Conservation (phyloP, 2,113 vertebrate species). For the Zosterops pallidus region DNA sequence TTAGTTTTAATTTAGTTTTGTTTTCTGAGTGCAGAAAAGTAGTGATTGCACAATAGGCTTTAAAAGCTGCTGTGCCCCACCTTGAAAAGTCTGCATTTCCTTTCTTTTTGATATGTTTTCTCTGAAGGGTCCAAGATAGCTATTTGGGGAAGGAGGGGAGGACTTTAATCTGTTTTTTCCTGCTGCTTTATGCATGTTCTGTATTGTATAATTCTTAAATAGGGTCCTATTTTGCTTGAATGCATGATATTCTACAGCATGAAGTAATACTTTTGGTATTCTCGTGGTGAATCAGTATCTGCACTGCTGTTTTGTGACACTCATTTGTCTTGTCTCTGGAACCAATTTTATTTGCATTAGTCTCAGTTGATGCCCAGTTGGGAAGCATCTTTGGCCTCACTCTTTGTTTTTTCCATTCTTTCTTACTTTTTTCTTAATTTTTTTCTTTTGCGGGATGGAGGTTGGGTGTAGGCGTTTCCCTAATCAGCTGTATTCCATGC, state of each 20-base stretch:
- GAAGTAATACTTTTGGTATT: conserved; percentile 18
- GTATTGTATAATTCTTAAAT: not conserved
- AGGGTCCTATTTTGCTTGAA: not conserved
- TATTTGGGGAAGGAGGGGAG: not conserved
- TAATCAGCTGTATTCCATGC: conserved; percentile 71
- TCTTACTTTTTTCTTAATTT: not conserved
- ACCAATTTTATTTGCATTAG: not conserved
- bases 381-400: conserved; percentile 14
- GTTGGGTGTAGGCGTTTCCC: conserved; percentile 62
- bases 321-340: not conserved
- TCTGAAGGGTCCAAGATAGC: not conserved
- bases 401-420: conserved; percentile 3
- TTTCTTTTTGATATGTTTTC: not conserved
- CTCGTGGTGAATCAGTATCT: not conserved
- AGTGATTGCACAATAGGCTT: not conserved
- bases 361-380: conserved; percentile 5
- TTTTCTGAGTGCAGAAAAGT: not conserved
- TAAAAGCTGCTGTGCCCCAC: not conserved
- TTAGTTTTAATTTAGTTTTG: not conserved
- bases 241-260: conserved; percentile 15
- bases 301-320: not conserved
- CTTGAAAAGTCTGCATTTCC: not conserved
- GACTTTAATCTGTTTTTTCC: not conserved
- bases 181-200: conserved; percentile 6
- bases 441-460: conserved; percentile 19